Percentiles rank a stretch among this genome's conserved stretches.
phyloP scores from a whole-genome alignment of 1,140 invertebrate genomes.

The Plutomurus gul region DNA sequence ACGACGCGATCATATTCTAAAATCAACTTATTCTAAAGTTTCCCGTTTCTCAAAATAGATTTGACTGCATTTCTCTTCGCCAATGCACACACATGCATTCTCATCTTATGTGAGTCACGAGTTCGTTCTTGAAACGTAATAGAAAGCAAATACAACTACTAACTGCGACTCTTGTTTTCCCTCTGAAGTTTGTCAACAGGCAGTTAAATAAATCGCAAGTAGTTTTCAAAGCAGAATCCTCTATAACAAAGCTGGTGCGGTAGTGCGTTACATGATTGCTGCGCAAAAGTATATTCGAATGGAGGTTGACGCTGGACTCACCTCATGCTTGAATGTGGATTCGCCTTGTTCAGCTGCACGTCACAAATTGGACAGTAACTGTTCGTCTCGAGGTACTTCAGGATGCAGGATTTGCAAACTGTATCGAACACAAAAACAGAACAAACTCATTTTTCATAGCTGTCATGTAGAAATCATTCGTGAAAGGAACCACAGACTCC shows the following conservation, averaged over 20 bases:
- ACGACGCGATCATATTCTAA: not conserved
- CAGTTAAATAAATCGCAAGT: too few relatives aligned
- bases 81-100: too few relatives aligned
- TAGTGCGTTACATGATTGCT: too few relatives aligned
- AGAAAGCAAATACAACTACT: too few relatives aligned
- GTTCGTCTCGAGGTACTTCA: slow-evolving; percentile 65
- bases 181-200: too few relatives aligned
- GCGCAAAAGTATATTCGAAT: too few relatives aligned
- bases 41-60: not conserved
- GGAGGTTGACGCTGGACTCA: slow-evolving; percentile 17
- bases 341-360: slow-evolving; percentile 67
- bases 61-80: too few relatives aligned
- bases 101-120: too few relatives aligned
- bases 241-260: too few relatives aligned
- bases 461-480: not conserved
- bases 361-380: slow-evolving; percentile 67
- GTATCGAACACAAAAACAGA: slow-evolving; percentile 36
- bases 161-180: too few relatives aligned
- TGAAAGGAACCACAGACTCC: not conserved
- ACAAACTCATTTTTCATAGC: not conserved
- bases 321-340: slow-evolving; percentile 58
- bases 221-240: too few relatives aligned
- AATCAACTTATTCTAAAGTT: not conserved
- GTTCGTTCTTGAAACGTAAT: too few relatives aligned
- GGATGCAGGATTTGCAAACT: slow-evolving; percentile 70